Evolutionary conservation across 2,797 vertebrate genomes (phyloP), one percentile per base, ranked within the genome.

Genomic region (Mus minutoides): DNA sequence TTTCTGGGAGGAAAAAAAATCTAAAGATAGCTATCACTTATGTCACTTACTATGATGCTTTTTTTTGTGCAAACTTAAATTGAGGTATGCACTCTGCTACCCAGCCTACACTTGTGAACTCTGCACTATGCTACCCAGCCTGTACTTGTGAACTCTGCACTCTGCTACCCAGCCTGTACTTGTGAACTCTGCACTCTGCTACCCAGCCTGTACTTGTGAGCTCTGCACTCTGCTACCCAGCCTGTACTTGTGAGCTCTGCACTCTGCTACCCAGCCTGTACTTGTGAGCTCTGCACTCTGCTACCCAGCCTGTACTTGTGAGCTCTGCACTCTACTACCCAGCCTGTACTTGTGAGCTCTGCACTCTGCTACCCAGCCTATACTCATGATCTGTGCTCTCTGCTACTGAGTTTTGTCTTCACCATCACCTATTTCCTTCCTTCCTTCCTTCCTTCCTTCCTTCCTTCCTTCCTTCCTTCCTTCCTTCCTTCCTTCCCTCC

Each of bases 1-100:
- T 91, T 95, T 95, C 71, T 95, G 80, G 16, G 62, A 52, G 80
- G 16, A 58, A 52, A 77, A 77, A 37, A 58, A 7, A 40, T 56
- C 83, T 77, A 77, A 88, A 79, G 87, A 49, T 79, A 40, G 84
- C 58, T 75, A 31, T 43, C 16, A 29, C 14, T 40, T 60, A 8
- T 4, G 40, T 43, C 16, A 52, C 21, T 31, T 58, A 8, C 3
- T 84, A 4, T n/a, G 82, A 31, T 62, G 37, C 7, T 22, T 31
- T 29, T 29, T 60, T 54, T 79, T 85, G 8, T 46, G 40, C 21
- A 69, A 54, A 56, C 10, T 31, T 31, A 49, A 77, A 22, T 58
- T 37, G 6, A 56, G 56, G 34, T 21, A 19, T 46, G 17, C 29
- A 31, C 29, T 34, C 40, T 34, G 58, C 3, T 22, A 60, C 16